Base-by-base conservation (phyloP, 2,113 vertebrate genomes). In the Echinops telfairi region DNA sequence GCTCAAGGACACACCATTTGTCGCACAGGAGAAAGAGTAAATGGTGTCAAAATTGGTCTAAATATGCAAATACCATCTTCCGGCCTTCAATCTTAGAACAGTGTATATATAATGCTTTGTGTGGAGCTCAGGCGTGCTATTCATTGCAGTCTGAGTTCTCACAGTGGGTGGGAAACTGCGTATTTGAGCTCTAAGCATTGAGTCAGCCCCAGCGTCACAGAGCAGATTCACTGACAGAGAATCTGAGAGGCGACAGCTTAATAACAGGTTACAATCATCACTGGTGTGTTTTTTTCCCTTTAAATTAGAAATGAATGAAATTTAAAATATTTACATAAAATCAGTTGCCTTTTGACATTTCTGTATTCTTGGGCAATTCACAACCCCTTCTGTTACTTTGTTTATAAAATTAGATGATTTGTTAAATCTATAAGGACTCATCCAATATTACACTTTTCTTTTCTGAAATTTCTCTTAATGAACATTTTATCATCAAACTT, bases 401-500 rank as follows among this genome's bases (percentile, higher is more conserved):
- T 90, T 84, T 87, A 47, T 38, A 64, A 75, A 95, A 85, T 68
- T 43, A 68, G 16, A 17, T 6, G 16, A 23, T 84, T 91, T 66
- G 7, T 60, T 89, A 77, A 22, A n/a, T 77, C 29, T 43, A 1
- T 86, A 43, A 85, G 23, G 82, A 82, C 62, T 33, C 5, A n/a
- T 71, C 57, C 33, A 31, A 47, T 36, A 84, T 27, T 85, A 27
- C 25, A 9, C 76, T 79, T 89, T 23, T 78, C 23, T 90, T 58
- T 73, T 88, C 16, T 70, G 31, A n/a, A 82, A 86, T 92, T 68
- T 10, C 43, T 84, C 75, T 91, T 70, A 81, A 29, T 85, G 83
- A 83, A 80, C 53, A 87, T 62, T 87, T 90, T 47, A 64, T 92
- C 33, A 91, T 19, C 23, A 86, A 86, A 86, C 40, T 17, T 58